Percentiles rank a stretch among this genome's conserved stretches.
phyloP scores from a whole-genome alignment of 1,140 invertebrate genomes.

The Drosophila neocordata region DNA sequence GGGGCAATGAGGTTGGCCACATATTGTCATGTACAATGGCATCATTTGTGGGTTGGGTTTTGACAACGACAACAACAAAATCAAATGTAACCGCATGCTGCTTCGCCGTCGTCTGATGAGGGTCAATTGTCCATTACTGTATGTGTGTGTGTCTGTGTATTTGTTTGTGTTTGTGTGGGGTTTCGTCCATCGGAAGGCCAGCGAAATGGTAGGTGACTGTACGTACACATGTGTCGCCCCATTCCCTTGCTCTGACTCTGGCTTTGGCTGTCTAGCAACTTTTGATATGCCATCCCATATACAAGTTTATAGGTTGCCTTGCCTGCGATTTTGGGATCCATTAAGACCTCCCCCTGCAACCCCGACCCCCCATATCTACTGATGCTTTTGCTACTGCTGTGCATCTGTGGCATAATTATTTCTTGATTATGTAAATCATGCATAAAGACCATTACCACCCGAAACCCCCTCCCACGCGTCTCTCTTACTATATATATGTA shows the following conservation, averaged over 20 bases:
- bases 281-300: slow-evolving; percentile 56
- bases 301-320: slow-evolving; percentile 16
- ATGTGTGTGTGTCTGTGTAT: slow-evolving; percentile 24
- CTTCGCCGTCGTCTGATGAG: slow-evolving; percentile 59
- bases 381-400: slow-evolving; percentile 24
- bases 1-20: slow-evolving; percentile 48
- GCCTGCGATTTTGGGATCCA: slow-evolving; percentile 11
- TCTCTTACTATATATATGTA: background rate
- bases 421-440: slow-evolving; percentile 76
- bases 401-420: slow-evolving; percentile 77
- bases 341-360: slow-evolving; percentile 17
- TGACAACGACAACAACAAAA: slow-evolving; percentile 49
- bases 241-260: background rate
- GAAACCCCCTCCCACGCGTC: background rate
- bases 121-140: slow-evolving; percentile 79
- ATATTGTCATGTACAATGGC: slow-evolving; percentile 79
- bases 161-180: slow-evolving; percentile 17
- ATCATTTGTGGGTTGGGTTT: slow-evolving; percentile 67
- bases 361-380: background rate
- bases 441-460: slow-evolving; percentile 8
- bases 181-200: slow-evolving; percentile 17
- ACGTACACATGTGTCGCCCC: slow-evolving; percentile 43
- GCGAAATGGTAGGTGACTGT: slow-evolving; percentile 17
- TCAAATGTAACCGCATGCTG: slow-evolving; percentile 77
- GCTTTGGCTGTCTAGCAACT: slow-evolving; percentile 44